phyloP scores from a whole-genome alignment of 2,797 vertebrate genomes.

The Hylomyscus alleni region DNA sequence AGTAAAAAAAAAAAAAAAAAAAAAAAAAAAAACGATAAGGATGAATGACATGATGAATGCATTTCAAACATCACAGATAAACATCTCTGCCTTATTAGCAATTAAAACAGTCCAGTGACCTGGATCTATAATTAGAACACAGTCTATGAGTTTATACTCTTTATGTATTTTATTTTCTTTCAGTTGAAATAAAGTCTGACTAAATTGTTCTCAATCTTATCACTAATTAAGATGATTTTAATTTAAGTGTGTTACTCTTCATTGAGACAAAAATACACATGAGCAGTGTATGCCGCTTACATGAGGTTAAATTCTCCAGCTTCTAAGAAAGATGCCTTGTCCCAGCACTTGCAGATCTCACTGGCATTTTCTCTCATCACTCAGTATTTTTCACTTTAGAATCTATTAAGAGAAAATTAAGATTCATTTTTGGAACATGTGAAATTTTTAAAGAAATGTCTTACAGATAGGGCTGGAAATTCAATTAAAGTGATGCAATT shows the following conservation, averaged over 20 bases:
- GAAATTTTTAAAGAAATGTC: background rate
- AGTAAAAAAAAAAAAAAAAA: background rate
- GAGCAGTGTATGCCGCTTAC: background rate
- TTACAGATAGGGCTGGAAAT: constrained; percentile 25
- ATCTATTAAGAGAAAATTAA: constrained; percentile 49
- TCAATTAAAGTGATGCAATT: constrained; percentile 55
- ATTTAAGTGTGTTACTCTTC: background rate
- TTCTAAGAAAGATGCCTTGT: background rate
- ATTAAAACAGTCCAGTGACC: background rate
- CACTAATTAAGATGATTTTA: background rate
- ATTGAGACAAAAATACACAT: background rate
- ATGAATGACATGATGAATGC: background rate
- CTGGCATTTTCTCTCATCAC: background rate
- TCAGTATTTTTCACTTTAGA: constrained; percentile 53
- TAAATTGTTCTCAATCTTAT: background rate
- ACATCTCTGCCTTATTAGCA: background rate
- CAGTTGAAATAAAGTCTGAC: background rate
- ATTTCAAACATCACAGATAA: background rate
- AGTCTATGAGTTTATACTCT: background rate
- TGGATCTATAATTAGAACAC: background rate
- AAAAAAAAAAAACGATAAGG: background rate
- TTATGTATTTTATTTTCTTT: background rate
- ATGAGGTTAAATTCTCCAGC: rapidly evolving
- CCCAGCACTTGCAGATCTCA: background rate
- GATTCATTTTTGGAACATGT: constrained; percentile 13